Evolutionary conservation across 2,113 vertebrate genomes (phyloP).

Genomic region (Blennius ocellaris): DNA sequence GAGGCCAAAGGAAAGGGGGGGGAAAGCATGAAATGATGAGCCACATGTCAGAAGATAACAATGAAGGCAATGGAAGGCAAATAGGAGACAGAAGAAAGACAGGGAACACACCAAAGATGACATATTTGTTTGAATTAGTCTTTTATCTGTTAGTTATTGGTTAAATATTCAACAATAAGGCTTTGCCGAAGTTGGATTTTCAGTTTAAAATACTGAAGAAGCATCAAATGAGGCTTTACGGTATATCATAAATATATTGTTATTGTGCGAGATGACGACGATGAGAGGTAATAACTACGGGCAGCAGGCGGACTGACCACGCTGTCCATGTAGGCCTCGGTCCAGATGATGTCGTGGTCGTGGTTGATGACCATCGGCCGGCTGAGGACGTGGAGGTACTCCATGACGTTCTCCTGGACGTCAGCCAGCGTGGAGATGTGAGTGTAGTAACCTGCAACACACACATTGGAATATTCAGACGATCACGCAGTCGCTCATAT

Average conservation of each 20-base stretch:
- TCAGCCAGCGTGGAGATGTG: slow-evolving; percentile 95
- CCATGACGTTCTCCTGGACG: slow-evolving; percentile 97
- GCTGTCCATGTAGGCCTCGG: slow-evolving; percentile 96
- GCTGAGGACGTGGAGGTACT: slow-evolving; percentile 96
- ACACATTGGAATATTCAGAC: not conserved
- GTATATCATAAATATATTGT: no score
- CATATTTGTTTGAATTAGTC: no score
- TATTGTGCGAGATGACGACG: not conserved
- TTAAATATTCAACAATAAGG: no score
- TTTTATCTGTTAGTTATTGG: no score
- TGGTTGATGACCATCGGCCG: slow-evolving; percentile 98
- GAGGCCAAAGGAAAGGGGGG: slow-evolving; percentile 7
- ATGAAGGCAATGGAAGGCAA: no score
- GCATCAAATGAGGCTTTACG: no score
- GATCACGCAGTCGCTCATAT: no score
- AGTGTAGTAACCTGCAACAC: slow-evolving; percentile 92
- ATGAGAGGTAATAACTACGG: not conserved
- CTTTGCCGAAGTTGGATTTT: no score
- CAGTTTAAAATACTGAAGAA: no score
- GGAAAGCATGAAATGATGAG: slow-evolving; percentile 38
- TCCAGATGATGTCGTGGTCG: slow-evolving; percentile 97
- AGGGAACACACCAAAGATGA: no score
- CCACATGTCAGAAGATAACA: no score
- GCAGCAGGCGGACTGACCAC: slow-evolving; percentile 82
- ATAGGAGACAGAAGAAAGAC: no score